These are phyloP conservation scores for Tragulus kanchil DNA, from an alignment of 2,113 vertebrate genomes.

Conservation along the genomic window DNA sequence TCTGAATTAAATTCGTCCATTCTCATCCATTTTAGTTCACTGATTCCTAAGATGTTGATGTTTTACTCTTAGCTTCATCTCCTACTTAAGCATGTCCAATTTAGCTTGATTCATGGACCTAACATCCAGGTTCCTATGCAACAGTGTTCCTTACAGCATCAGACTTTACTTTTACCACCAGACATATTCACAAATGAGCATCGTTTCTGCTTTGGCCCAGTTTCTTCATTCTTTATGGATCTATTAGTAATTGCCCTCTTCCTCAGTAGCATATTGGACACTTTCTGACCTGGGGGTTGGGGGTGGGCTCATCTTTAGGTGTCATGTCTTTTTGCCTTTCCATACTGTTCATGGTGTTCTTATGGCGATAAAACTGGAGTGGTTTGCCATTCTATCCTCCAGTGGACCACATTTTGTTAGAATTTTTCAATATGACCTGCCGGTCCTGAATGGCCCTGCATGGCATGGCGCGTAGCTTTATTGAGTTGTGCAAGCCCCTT, in stretches of 20 bases:
- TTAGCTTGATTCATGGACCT: neutral
- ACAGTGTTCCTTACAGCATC: neutral
- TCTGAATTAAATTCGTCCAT: neutral
- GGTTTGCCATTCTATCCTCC: neutral
- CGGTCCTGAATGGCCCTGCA: accelerated
- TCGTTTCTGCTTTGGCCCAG: neutral
- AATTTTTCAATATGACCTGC: neutral
- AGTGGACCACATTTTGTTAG: neutral
- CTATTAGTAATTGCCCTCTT: neutral
- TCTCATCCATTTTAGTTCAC: neutral
- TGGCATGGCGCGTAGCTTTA: neutral
- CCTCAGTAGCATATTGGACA: neutral
- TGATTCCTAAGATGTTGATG: neutral
- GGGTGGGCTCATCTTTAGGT: neutral
- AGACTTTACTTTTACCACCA: neutral
- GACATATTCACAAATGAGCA: neutral
- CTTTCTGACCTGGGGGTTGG: neutral
- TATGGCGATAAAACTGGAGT: neutral
- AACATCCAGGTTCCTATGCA: neutral
- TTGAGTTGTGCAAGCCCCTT: neutral
- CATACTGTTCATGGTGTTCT: neutral
- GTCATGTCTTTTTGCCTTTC: neutral
- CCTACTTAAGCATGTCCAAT: neutral
- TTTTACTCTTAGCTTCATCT: neutral
- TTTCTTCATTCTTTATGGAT: neutral